phyloP scores from a whole-genome alignment of 2,113 vertebrate genomes.

The Cettia cetti region DNA sequence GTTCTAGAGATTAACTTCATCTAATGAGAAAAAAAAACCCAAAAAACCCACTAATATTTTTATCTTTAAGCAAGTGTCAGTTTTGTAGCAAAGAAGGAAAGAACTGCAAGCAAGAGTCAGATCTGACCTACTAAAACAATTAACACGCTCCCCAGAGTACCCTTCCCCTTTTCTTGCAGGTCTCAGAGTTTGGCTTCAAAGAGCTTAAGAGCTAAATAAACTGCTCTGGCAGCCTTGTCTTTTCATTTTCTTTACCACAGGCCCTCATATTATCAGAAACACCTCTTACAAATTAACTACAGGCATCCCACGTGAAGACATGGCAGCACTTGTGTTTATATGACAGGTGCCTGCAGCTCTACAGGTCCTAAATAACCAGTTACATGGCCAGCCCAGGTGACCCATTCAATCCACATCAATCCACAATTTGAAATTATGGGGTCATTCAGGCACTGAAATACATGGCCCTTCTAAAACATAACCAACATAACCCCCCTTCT shows the following conservation, averaged over 20 bases:
- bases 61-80: not conserved
- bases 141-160: not conserved
- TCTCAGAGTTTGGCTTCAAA: not conserved
- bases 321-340: not conserved
- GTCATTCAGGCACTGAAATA: not conserved
- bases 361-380: not conserved
- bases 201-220: not conserved
- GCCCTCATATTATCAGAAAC: not conserved
- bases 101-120: not conserved
- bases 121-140: not conserved
- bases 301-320: not conserved
- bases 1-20: not conserved
- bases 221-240: not conserved
- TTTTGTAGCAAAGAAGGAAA: not conserved
- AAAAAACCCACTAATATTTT: not conserved
- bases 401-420: not conserved
- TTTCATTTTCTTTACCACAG: not conserved
- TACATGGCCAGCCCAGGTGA: not conserved
- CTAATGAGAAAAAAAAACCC: not conserved
- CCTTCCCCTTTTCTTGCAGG: not conserved
- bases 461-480: not conserved
- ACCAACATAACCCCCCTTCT: not conserved
- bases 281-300: not conserved
- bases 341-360: not conserved
- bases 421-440: not conserved